Conservation (phyloP, 2,113 vertebrate species). For the Paratilapia polleni region DNA sequence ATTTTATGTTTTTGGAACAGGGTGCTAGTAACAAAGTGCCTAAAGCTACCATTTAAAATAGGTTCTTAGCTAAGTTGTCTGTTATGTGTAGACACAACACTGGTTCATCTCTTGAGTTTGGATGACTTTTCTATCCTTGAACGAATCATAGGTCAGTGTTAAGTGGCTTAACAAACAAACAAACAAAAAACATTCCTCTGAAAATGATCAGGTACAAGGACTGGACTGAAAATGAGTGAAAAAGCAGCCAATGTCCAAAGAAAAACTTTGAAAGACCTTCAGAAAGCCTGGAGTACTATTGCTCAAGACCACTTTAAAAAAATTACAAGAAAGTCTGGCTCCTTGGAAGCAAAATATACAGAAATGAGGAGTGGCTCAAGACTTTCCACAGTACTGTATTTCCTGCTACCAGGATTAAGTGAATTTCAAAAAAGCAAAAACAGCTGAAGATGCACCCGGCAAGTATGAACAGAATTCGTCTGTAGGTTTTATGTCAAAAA, state of each 20-base stretch:
- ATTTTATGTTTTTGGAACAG: background rate
- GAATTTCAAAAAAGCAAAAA: background rate
- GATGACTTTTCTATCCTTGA: too few relatives aligned
- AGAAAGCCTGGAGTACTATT: too few relatives aligned
- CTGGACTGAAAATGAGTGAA: too few relatives aligned
- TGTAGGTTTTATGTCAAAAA: background rate
- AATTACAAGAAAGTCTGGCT: background rate
- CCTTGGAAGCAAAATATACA: background rate
- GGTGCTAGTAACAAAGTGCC: too few relatives aligned
- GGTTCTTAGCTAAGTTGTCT: accelerated
- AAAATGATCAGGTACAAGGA: too few relatives aligned
- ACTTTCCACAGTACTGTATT: background rate
- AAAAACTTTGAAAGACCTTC: too few relatives aligned
- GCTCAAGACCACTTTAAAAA: background rate
- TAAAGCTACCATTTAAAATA: background rate
- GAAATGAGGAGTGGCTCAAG: background rate
- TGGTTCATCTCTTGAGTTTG: too few relatives aligned
- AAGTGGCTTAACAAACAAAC: too few relatives aligned
- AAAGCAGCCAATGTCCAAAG: too few relatives aligned
- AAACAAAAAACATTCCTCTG: too few relatives aligned
- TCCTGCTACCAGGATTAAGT: background rate
- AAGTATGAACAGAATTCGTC: background rate
- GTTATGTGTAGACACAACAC: background rate
- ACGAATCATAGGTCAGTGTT: too few relatives aligned
- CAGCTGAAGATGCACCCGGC: too few relatives aligned